Evolutionary conservation across 2,113 vertebrate species (phyloP).

Genomic region (Clarias gariepinus): DNA sequence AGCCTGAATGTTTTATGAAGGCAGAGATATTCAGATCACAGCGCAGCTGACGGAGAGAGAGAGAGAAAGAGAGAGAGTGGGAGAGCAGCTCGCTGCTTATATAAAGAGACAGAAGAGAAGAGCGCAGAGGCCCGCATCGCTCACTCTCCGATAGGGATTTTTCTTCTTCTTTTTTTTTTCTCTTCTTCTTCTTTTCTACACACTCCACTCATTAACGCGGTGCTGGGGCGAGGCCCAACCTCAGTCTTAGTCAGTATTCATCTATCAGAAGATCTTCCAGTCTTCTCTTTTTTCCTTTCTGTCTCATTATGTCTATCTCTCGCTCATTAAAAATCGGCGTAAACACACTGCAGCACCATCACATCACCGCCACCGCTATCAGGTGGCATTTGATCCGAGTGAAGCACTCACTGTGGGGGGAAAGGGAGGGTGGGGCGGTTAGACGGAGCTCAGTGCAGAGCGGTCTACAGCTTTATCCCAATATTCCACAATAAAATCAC

Average conservation of each 20-base stretch:
- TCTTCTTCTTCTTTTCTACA: conserved; percentile 48
- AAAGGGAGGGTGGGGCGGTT: not conserved
- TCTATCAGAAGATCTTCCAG: conserved; percentile 40
- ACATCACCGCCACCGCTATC: not conserved
- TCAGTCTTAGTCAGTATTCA: conserved; percentile 35
- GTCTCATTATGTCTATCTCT: not conserved
- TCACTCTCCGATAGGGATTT: conserved; percentile 58
- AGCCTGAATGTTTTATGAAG: conserved; percentile 90
- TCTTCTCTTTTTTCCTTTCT: not conserved
- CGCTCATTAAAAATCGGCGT: conserved; percentile 29
- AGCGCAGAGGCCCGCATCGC: conserved; percentile 69
- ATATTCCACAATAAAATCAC: conserved; percentile 1
- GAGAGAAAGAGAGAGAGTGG: conserved; percentile 60
- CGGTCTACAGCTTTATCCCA: not conserved
- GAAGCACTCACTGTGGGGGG: not conserved
- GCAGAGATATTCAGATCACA: conserved; percentile 88
- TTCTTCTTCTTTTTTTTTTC: not conserved
- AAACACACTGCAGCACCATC: conserved; percentile 17
- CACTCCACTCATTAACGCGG: conserved; percentile 64
- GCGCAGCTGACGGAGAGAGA: conserved; percentile 63
- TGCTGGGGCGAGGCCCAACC: conserved; percentile 15
- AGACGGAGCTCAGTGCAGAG: not conserved
- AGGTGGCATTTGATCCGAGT: conserved; percentile 12
- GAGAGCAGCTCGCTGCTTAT: conserved; percentile 72
- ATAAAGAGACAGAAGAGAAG: conserved; percentile 66